phyloP scores from a whole-genome alignment of 2,797 vertebrate genomes.

The Euthynnus affinis region DNA sequence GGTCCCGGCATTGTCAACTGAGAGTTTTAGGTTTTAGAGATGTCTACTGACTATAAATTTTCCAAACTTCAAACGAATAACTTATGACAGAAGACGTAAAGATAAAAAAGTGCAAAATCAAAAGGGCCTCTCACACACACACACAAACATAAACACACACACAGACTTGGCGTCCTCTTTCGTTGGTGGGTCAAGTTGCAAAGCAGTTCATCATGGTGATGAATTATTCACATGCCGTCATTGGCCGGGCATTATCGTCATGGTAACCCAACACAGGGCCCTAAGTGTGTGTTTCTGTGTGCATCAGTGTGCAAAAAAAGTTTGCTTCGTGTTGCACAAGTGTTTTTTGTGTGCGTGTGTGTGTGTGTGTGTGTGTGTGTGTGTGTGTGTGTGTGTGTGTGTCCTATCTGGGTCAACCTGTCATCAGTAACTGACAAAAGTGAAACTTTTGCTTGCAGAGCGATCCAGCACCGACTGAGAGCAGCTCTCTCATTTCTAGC shows the following conservation, averaged over 20 bases:
- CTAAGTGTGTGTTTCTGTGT: slow-evolving; percentile 25
- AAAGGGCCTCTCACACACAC: slow-evolving; percentile 11
- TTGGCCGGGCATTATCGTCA: slow-evolving; percentile 47
- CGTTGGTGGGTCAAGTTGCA: slow-evolving; percentile 61
- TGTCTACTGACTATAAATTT: neutral
- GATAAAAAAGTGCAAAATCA: neutral
- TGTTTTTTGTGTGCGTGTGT: too few species aligned
- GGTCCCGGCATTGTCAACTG: neutral
- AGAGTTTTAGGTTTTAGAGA: neutral
- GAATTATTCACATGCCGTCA: slow-evolving; percentile 76
- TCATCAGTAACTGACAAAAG: slow-evolving; percentile 21
- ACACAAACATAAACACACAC: neutral
- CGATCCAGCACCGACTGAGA: neutral
- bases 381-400: slow-evolving; percentile 4
- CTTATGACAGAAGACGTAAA: too few species aligned
- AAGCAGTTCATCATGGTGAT: slow-evolving; percentile 43
- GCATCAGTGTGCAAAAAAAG: neutral
- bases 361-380: too few species aligned
- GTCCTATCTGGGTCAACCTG: slow-evolving; percentile 32
- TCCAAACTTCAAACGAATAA: neutral
- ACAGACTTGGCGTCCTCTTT: slow-evolving; percentile 8
- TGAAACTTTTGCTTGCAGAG: slow-evolving; percentile 1
- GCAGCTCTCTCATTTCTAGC: neutral
- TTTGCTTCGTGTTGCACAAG: slow-evolving; percentile 9
- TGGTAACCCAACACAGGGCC: slow-evolving; percentile 58